phyloP scores from a whole-genome alignment of 2,113 vertebrate genomes.

The Pelecanus crispus region DNA sequence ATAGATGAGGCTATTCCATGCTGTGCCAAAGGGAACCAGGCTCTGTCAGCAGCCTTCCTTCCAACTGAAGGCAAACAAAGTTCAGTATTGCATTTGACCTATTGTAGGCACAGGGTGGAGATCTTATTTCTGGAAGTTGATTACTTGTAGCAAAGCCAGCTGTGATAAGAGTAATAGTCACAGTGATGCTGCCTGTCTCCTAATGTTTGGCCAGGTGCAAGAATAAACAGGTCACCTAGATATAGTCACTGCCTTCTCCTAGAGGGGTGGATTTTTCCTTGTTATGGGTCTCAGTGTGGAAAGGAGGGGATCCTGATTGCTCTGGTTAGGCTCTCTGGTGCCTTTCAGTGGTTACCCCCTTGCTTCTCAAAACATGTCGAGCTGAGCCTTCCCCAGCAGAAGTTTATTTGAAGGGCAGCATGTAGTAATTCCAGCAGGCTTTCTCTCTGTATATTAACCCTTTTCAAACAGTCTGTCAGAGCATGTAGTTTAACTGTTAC shows the following conservation, averaged over 20 bases:
- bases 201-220: slow-evolving; percentile 21
- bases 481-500: not conserved
- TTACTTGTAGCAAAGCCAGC: not conserved
- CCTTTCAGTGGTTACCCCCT: not conserved
- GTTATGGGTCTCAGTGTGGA: not conserved
- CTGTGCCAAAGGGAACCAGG: not conserved
- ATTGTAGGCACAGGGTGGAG: not conserved
- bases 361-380: rapidly evolving
- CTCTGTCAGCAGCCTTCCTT: not conserved
- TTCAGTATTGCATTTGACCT: not conserved
- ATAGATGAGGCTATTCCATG: not conserved
- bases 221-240: slow-evolving; percentile 4
- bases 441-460: not conserved
- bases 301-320: not conserved
- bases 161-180: not conserved
- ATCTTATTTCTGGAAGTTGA: not conserved
- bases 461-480: not conserved
- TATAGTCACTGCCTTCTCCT: not conserved
- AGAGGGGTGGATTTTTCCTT: not conserved
- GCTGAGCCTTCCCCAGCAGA: not conserved
- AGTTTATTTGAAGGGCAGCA: not conserved
- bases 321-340: not conserved
- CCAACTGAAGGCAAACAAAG: not conserved
- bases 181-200: slow-evolving; percentile 2
- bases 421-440: not conserved